Evolutionary conservation across 2,888 invertebrate genomes (phyloP), one percentile per base, ranked within the genome.

Genomic region (Congeria kusceri): DNA sequence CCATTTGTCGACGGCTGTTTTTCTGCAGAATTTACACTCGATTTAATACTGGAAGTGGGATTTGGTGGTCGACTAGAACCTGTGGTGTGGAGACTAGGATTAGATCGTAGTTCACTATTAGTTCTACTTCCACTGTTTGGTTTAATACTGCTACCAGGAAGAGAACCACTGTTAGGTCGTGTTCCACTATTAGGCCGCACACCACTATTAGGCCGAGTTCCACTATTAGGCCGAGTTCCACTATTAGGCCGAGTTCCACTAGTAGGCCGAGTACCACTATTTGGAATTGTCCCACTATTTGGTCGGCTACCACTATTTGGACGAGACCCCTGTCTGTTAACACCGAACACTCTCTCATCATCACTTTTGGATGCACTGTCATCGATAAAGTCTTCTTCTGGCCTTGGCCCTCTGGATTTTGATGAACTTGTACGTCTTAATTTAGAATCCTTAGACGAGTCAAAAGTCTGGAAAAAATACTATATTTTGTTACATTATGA

Each of bases 311-410:
- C 87, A 78, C 89, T 88, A 58, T 77, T 81, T 56, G 88, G 88
- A 13, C 88, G 80, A 25, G 88, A 88, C 7, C 86, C 83, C 28
- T 81, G 68, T 18, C 77, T 53, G n/a, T 59, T 76, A 5, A 65
- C 28, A 25, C 57, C 64, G 61, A 63, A 63, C 1, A 59, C 29
- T 32, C 69, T 67, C 28, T 67, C 76, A 11, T 86, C 83, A 13
- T 89, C 89, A 72, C 88, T 89, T 29, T 86, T 86, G 72, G 86
- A 87, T 9, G 89, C 87, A 46, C 84, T 85, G 71, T 83, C 80
- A 32, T 87, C 83, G 68, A 89, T 76, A 77, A 91, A 91, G 75
- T 91, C 91, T 57, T 90, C 88, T 67, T 90, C 91, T 0, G 88
- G 89, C 28, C 88, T 76, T 1, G 91, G 88, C 1, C 91, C 91